Conservation (phyloP, 2,888 invertebrate genomes). For the Desoria tigrina region DNA sequence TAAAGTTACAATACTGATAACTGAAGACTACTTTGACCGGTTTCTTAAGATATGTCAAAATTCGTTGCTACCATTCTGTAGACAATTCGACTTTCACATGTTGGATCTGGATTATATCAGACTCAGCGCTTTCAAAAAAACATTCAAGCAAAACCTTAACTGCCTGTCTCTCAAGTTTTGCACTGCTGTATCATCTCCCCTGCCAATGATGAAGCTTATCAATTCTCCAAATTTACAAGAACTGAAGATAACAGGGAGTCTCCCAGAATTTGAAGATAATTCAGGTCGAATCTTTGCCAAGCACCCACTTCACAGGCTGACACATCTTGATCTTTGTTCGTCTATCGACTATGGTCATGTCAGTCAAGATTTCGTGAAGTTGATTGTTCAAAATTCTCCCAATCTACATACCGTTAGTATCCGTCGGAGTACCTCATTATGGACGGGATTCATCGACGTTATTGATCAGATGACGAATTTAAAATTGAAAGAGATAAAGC, state of each 20-base stretch:
- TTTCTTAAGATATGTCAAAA: slow-evolving; percentile 21
- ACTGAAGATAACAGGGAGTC: slow-evolving; percentile 31
- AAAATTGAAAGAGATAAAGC: slow-evolving; percentile 19
- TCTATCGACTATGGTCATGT: slow-evolving; percentile 34
- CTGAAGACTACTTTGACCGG: slow-evolving; percentile 26
- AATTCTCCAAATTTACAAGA: slow-evolving; percentile 30
- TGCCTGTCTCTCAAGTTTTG: slow-evolving; percentile 30
- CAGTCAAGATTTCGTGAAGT: slow-evolving; percentile 19
- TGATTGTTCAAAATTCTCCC: slow-evolving; percentile 23
- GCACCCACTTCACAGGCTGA: slow-evolving; percentile 25
- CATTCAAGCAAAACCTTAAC: slow-evolving; percentile 27
- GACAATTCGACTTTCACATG: slow-evolving; percentile 29
- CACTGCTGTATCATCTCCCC: slow-evolving; percentile 15
- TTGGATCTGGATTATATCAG: slow-evolving; percentile 28
- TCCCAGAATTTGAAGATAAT: slow-evolving; percentile 25
- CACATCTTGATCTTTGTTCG: slow-evolving; percentile 20
- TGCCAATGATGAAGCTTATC: slow-evolving; percentile 27
- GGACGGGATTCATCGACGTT: slow-evolving; percentile 18
- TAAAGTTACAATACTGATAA: slow-evolving; percentile 25
- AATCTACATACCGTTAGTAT: slow-evolving; percentile 25
- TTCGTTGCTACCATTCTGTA: slow-evolving; percentile 25
- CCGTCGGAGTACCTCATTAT: slow-evolving; percentile 26
- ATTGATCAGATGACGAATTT: background rate
- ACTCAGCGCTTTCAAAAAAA: slow-evolving; percentile 23
- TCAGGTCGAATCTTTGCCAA: slow-evolving; percentile 12